Conservation (phyloP, 2,113 vertebrate genomes). For the Myxocyprinus asiaticus region DNA sequence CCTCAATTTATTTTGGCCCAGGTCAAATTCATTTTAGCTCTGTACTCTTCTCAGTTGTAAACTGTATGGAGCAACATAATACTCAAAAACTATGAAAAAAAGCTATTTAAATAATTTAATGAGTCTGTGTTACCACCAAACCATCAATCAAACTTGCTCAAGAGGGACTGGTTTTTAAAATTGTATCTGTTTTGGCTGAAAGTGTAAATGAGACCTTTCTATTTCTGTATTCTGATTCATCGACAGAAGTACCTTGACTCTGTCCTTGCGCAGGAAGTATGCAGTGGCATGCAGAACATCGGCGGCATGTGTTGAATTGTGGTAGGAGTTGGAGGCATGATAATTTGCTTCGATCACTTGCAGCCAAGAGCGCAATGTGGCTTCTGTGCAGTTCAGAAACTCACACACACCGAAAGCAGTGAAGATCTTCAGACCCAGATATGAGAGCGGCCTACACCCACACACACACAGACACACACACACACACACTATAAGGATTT, state of each 20-base stretch:
- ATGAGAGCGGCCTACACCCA: conserved; percentile 84
- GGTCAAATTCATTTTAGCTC: too few relatives aligned
- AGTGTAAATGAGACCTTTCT: not conserved
- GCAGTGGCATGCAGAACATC: conserved; percentile 94
- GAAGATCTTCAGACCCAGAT: conserved; percentile 92
- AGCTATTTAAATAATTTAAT: too few relatives aligned
- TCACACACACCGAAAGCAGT: conserved; percentile 88
- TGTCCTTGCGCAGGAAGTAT: conserved; percentile 89
- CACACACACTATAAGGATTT: not conserved
- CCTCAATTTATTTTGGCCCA: too few relatives aligned
- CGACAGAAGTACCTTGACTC: conserved; percentile 84
- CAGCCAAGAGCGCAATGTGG: conserved; percentile 88
- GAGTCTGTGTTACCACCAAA: too few relatives aligned
- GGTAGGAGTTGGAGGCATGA: conserved; percentile 93
- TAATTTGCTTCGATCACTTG: conserved; percentile 95
- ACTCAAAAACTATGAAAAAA: too few relatives aligned
- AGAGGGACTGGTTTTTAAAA: too few relatives aligned
- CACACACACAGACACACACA: not conserved
- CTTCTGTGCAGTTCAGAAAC: conserved; percentile 88
- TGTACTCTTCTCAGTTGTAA: too few relatives aligned
- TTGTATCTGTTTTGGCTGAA: too few relatives aligned
- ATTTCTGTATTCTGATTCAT: not conserved
- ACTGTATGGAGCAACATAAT: too few relatives aligned
- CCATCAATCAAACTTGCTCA: too few relatives aligned
- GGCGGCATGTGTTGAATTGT: conserved; percentile 93